Evolutionary conservation across 2,797 vertebrate species (phyloP).

Genomic region (Brachyrhaphis roseni): DNA sequence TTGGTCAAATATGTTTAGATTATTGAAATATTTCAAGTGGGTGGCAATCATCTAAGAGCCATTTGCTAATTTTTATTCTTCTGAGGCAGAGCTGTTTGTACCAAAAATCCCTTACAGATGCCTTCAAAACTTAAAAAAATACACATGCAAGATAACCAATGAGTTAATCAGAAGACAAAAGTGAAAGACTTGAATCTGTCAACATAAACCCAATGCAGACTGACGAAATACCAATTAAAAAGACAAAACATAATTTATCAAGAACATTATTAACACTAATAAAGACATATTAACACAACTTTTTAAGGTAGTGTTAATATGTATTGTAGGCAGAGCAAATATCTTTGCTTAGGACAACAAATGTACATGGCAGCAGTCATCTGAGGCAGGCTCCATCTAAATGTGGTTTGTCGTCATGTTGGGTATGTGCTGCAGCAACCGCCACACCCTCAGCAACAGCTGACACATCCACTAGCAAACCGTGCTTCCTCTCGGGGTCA

Average conservation of each 20-base stretch:
- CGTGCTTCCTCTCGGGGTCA: conserved; percentile 12
- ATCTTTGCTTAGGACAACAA: neutral
- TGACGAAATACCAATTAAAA: neutral
- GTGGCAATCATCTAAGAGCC: neutral
- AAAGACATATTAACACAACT: no score
- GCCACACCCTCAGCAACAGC: conserved; percentile 19
- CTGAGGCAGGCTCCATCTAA: neutral
- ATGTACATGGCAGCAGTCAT: neutral
- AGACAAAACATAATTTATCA: neutral
- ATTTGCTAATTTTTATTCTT: neutral
- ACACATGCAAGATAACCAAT: neutral
- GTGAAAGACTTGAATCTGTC: neutral
- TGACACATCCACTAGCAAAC: conserved; percentile 29
- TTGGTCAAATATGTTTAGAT: neutral
- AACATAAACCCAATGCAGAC: neutral
- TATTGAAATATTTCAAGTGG: neutral
- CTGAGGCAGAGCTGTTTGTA: neutral
- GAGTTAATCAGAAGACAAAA: neutral
- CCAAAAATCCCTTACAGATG: neutral
- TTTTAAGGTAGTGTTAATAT: neutral
- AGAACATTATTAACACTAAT: neutral
- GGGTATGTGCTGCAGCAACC: conserved; percentile 7
- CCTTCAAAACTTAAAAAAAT: conserved; percentile 3
- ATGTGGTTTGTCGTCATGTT: neutral
- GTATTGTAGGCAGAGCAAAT: neutral